Base-by-base conservation (phyloP, 2,797 vertebrate species). In the Peromyscus nudipes region DNA sequence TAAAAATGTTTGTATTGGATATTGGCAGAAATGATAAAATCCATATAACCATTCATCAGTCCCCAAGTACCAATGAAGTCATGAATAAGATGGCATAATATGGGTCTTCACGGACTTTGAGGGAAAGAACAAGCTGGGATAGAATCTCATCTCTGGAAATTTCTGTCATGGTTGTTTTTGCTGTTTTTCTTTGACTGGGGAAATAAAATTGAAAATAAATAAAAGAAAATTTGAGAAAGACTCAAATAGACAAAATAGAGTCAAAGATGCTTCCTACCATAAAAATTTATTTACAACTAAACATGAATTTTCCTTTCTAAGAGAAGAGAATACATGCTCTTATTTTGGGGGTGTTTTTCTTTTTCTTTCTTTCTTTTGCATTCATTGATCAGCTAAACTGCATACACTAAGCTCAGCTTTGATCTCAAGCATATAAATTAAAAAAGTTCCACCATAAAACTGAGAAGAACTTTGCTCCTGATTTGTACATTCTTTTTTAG, bases 1-100 rank as follows among this genome's bases (percentile, higher is more conserved):
- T 83, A 64, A 93, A 82, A 93, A 67, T 0, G 8, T 60, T 93
- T 69, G 19, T 60, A 82, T 64, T 89, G 86, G 40, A 46, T 84
- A 89, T 73, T 91, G 65, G n/a, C 55, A 82, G 83, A 92, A 95
- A 82, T 65, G 25, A 46, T 40, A 77, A 87, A 71, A 86, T 49
- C 80, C 27, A 37, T 43, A 90, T 6, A 46, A 27, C 34, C 43
- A 69, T 76, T 84, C 43, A 40, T 83, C 55, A 69, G 64, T 92
- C 84, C 92, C 89, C 65, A 46, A 89, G 29, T 89, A 37, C 34
- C 82, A n/a, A n/a, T 10, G 17, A 75, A 57, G 85, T 9, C 62
- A 0, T 86, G 23, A 93, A 16, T 23, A 86, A 62, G n/a, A 55
- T 82, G 9, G 82, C 8, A 31, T 60, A 17, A 90, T 55, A 75